Conservation (phyloP, 2,888 invertebrate species). For the Trachelus stipa region DNA sequence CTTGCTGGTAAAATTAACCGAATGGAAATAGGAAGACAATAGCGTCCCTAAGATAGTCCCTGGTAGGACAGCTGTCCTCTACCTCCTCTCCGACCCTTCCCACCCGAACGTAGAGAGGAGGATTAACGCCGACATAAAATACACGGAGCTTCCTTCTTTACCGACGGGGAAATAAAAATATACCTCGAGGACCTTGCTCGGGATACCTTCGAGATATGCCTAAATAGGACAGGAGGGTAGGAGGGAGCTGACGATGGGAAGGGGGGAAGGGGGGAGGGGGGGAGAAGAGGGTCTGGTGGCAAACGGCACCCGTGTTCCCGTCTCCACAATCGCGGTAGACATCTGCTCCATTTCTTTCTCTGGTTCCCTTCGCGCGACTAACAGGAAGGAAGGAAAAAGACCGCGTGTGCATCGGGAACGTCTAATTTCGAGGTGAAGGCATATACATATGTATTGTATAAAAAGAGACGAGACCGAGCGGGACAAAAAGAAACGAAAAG, state of each 20-base stretch:
- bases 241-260: background rate
- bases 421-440: conserved; percentile 27
- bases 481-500: conserved; percentile 15
- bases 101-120: background rate
- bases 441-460: background rate
- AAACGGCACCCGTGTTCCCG: conserved; percentile 23
- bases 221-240: conserved; percentile 24
- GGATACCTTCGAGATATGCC: conserved; percentile 28
- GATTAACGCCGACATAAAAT: background rate
- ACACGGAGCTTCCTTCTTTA: background rate
- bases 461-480: conserved; percentile 20
- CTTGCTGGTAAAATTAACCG: background rate
- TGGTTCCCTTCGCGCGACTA: conserved; percentile 21
- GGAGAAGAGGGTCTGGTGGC: conserved; percentile 20
- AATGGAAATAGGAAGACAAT: background rate
- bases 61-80: background rate
- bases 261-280: conserved; percentile 15
- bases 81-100: background rate
- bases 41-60: background rate
- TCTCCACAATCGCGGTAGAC: conserved; percentile 35
- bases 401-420: conserved; percentile 19
- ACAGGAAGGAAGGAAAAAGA: background rate
- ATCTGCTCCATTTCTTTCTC: conserved; percentile 43
- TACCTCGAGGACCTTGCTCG: background rate
- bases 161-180: conserved; percentile 1